phyloP scores from a whole-genome alignment of 2,888 invertebrate genomes.

The Smittia sp. region DNA sequence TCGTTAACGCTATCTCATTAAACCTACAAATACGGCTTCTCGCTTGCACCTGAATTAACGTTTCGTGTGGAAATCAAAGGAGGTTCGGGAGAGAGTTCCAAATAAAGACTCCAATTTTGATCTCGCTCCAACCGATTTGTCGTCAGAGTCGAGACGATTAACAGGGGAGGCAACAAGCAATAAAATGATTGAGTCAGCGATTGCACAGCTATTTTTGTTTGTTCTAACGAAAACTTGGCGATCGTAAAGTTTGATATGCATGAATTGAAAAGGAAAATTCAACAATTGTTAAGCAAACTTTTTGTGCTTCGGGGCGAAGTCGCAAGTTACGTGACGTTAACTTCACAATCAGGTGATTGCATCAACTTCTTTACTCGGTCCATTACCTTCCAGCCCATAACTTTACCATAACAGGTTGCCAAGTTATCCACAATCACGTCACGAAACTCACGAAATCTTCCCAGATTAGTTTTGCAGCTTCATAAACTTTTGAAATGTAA shows the following conservation, averaged over 20 bases:
- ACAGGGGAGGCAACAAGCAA: too few relatives aligned
- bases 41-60: neutral
- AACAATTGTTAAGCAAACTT: neutral
- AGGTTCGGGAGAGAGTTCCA: neutral
- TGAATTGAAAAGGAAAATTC: constrained; percentile 10
- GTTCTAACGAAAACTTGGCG: neutral
- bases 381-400: too few relatives aligned
- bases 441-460: too few relatives aligned
- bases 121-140: neutral
- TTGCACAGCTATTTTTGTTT: neutral
- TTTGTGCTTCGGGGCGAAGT: neutral
- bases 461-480: too few relatives aligned
- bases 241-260: constrained; percentile 16
- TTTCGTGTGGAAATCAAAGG: neutral
- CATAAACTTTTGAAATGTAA: neutral
- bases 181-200: constrained; percentile 8
- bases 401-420: too few relatives aligned
- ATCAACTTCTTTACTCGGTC: too few relatives aligned
- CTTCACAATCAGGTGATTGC: too few relatives aligned
- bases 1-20: constrained; percentile 7
- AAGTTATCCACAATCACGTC: too few relatives aligned
- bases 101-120: neutral
- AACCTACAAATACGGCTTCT: neutral
- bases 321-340: too few relatives aligned
- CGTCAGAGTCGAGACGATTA: too few relatives aligned